phyloP scores from a whole-genome alignment of 2,888 invertebrate genomes.

The Oligia latruncula region DNA sequence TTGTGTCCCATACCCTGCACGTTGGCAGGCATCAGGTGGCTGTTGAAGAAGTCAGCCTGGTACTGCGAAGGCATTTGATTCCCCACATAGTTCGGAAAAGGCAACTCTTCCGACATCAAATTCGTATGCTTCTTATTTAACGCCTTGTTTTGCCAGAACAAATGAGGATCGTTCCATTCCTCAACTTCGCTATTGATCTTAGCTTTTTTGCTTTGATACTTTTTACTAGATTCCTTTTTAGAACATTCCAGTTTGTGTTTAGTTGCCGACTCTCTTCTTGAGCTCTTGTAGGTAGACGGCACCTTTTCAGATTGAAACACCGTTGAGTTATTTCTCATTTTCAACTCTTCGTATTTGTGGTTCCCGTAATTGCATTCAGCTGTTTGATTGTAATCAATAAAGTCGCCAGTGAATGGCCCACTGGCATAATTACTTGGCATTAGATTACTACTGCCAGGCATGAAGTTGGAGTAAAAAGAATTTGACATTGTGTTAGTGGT shows the following conservation, averaged over 20 bases:
- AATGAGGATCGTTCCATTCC: constrained; percentile 85
- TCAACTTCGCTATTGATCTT: constrained; percentile 82
- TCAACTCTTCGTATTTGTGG: constrained; percentile 86
- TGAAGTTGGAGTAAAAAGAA: constrained; percentile 87
- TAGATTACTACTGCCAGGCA: constrained; percentile 83
- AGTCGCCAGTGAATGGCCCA: constrained; percentile 84
- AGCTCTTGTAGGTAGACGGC: constrained; percentile 79
- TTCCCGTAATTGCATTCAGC: constrained; percentile 85
- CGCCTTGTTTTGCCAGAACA: constrained; percentile 85
- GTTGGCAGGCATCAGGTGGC: constrained; percentile 83
- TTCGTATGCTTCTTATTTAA: constrained; percentile 81
- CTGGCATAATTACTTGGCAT: constrained; percentile 84
- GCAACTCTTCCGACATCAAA: constrained; percentile 81
- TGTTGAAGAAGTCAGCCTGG: constrained; percentile 86
- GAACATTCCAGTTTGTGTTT: constrained; percentile 88
- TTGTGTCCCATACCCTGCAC: constrained; percentile 82
- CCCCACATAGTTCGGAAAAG: constrained; percentile 84
- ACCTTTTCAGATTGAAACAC: constrained; percentile 82
- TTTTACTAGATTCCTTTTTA: constrained; percentile 86
- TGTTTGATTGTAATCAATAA: constrained; percentile 85
- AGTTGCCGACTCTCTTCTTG: constrained; percentile 82
- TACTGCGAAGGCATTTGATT: constrained; percentile 86
- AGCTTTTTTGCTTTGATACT: constrained; percentile 84
- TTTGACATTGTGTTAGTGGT: constrained; percentile 87
- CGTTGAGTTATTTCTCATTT: constrained; percentile 82